Conservation (phyloP, 2,113 vertebrate species). For the Pseudopodoces humilis region DNA sequence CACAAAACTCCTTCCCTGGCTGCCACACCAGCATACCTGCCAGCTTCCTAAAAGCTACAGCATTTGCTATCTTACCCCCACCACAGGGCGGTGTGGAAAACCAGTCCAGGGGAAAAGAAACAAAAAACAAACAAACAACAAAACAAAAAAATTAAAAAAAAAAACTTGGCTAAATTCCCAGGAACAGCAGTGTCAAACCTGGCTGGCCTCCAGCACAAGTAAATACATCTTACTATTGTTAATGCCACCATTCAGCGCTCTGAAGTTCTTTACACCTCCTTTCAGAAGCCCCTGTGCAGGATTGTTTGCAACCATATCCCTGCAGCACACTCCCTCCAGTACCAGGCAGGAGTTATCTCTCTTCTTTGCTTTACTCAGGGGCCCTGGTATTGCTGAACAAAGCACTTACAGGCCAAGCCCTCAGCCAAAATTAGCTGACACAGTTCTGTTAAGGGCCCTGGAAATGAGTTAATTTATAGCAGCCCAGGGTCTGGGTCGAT, state of each 20-base stretch:
- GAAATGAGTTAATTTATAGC: conserved; percentile 14
- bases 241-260: neutral
- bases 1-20: neutral
- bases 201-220: neutral
- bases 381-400: neutral
- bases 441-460: neutral
- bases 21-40: neutral
- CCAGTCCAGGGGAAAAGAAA: neutral
- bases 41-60: neutral
- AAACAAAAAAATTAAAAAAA: neutral
- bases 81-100: neutral
- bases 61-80: neutral
- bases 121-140: neutral
- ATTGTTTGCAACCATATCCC: accelerated
- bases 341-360: neutral
- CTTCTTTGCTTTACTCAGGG: neutral
- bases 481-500: neutral
- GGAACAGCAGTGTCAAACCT: neutral
- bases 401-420: neutral
- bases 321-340: neutral
- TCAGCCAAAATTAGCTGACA: neutral
- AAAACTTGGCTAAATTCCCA: neutral
- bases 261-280: neutral
- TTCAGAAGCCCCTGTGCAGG: neutral
- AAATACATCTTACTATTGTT: neutral